Conservation (phyloP, 2,113 vertebrate species). For the Corythaixoides concolor region DNA sequence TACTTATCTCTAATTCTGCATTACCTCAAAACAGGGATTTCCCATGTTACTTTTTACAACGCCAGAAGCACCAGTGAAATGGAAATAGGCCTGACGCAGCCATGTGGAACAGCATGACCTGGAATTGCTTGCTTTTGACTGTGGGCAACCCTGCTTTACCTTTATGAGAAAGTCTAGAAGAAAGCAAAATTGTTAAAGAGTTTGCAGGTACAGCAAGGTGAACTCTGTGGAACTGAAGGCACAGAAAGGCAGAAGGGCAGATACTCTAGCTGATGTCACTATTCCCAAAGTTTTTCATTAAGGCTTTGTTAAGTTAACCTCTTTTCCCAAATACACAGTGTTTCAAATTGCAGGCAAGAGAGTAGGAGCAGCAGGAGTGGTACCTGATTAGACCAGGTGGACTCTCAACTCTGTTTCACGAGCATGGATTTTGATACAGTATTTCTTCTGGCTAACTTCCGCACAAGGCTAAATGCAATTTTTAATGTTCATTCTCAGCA, state of each 20-base stretch:
- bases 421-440: neutral
- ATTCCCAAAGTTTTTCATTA: neutral
- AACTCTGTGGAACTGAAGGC: neutral
- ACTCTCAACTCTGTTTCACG: neutral
- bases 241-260: neutral
- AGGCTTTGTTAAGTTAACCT: neutral
- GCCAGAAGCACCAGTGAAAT: slow-evolving; percentile 20
- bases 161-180: neutral
- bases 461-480: neutral
- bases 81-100: slow-evolving; percentile 12
- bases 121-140: slow-evolving; percentile 7
- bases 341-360: neutral
- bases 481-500: neutral
- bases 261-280: neutral
- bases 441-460: neutral
- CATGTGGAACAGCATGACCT: neutral
- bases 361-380: neutral
- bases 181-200: neutral
- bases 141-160: neutral
- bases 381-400: neutral
- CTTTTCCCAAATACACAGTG: neutral
- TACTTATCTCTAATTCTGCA: slow-evolving; percentile 6
- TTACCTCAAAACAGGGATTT: slow-evolving; percentile 55
- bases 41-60: slow-evolving; percentile 18
- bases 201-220: neutral